These are phyloP conservation scores for Gyps fulvus DNA, from an alignment of 2,113 vertebrate species.

Conservation along the genomic window DNA sequence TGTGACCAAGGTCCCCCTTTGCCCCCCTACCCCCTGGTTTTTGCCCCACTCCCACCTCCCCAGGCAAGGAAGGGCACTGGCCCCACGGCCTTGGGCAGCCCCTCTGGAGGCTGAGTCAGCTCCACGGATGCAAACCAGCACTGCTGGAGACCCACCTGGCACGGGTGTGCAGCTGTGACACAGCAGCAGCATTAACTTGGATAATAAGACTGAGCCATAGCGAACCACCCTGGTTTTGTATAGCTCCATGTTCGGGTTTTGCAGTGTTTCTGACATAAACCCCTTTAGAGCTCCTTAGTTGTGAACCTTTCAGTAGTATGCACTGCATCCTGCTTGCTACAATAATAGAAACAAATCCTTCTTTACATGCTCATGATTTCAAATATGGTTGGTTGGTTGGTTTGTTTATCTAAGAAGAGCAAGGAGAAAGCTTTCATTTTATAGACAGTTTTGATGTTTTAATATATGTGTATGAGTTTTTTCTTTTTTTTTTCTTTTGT, in stretches of 20 bases:
- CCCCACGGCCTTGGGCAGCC: background rate
- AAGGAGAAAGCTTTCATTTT: slow-evolving; percentile 3
- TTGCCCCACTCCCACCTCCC: background rate
- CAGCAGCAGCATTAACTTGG: background rate
- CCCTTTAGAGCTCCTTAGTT: background rate
- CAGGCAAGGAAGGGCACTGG: background rate
- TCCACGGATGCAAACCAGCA: background rate
- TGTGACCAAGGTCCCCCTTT: background rate
- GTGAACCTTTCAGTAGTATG: background rate
- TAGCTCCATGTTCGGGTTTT: background rate
- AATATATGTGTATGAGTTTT: background rate
- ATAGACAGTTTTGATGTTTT: background rate
- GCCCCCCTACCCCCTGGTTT: accelerated
- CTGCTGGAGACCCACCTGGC: background rate
- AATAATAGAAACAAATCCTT: slow-evolving; percentile 11
- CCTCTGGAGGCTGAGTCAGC: background rate
- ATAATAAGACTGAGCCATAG: background rate
- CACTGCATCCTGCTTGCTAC: background rate
- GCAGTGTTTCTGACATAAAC: background rate
- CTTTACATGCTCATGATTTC: background rate
- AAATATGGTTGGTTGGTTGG: background rate
- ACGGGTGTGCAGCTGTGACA: background rate
- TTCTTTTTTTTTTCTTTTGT: background rate
- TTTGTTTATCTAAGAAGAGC: background rate
- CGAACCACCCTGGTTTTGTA: background rate